Percentiles rank a stretch among this genome's conserved stretches.
Evolutionary conservation across 2,888 invertebrate species (phyloP).

Genomic region (Ophioninae sp.): DNA sequence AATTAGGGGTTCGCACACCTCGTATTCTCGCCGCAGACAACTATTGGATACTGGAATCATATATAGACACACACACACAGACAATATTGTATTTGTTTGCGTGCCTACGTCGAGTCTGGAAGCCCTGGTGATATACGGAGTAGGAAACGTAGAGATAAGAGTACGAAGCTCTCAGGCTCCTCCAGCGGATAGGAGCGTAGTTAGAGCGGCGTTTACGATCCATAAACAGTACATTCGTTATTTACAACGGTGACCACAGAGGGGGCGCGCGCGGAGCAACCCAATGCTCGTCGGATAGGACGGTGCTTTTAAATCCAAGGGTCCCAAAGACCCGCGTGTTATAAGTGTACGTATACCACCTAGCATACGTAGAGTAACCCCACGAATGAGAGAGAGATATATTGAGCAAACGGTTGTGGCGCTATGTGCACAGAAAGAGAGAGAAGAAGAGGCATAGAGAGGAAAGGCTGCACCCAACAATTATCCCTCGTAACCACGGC

Average conservation of each 20-base stretch:
- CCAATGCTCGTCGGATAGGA: constrained; percentile 30
- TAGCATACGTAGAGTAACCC: constrained; percentile 12
- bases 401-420: neutral
- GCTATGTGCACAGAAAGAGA: constrained; percentile 9
- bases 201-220: constrained; percentile 77
- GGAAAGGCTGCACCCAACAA: constrained; percentile 70
- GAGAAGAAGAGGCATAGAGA: constrained; percentile 9
- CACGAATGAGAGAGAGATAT: constrained; percentile 9
- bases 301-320: constrained; percentile 42
- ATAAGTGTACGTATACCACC: neutral
- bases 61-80: neutral
- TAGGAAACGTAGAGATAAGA: constrained; percentile 71
- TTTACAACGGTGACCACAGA: constrained; percentile 72
- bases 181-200: constrained; percentile 67
- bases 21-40: constrained; percentile 45
- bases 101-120: neutral
- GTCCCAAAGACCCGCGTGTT: constrained; percentile 27
- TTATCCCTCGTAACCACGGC: constrained; percentile 75
- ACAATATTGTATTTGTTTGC: too few relatives aligned
- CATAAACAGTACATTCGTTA: constrained; percentile 77
- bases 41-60: constrained; percentile 17
- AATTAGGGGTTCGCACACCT: constrained; percentile 62
- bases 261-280: constrained; percentile 54
- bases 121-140: constrained; percentile 72
- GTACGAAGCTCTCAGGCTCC: constrained; percentile 61